These are phyloP conservation scores for Oreocharis arfaki DNA, from an alignment of 2,113 vertebrate genomes.

Conservation along the genomic window DNA sequence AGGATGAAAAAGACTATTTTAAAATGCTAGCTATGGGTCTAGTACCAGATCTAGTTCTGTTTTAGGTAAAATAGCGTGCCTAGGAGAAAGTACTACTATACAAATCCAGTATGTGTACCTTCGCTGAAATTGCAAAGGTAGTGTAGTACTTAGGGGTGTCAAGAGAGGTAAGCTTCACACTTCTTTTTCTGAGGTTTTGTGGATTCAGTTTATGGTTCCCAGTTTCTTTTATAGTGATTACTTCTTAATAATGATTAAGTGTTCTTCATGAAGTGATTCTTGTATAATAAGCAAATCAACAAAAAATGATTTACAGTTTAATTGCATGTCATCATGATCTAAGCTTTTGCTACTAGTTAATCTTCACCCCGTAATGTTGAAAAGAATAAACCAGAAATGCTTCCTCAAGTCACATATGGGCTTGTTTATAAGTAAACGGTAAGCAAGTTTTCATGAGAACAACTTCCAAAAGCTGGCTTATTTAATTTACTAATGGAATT, in stretches of 20 bases:
- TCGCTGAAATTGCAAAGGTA: not conserved
- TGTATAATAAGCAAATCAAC: not conserved
- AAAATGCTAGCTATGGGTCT: not conserved
- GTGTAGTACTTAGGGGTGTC: not conserved
- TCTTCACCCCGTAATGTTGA: not conserved
- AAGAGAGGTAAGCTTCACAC: not conserved
- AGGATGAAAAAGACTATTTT: not conserved
- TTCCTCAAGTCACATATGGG: not conserved
- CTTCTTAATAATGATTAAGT: not conserved
- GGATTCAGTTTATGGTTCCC: not conserved
- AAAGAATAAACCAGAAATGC: not conserved
- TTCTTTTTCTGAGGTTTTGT: not conserved
- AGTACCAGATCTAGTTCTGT: not conserved
- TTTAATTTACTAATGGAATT: constrained; percentile 37
- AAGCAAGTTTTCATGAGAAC: not conserved
- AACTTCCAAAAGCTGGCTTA: not conserved
- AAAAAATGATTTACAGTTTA: not conserved
- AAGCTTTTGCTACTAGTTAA: not conserved
- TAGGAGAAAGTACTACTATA: not conserved
- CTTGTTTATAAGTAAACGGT: not conserved
- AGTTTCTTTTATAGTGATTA: not conserved
- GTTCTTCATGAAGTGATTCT: not conserved
- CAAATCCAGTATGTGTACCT: not conserved
- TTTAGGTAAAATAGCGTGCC: not conserved
- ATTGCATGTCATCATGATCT: not conserved